Evolutionary conservation across 1,140 invertebrate genomes (phyloP).

Genomic region (Chrysoperla carnea): DNA sequence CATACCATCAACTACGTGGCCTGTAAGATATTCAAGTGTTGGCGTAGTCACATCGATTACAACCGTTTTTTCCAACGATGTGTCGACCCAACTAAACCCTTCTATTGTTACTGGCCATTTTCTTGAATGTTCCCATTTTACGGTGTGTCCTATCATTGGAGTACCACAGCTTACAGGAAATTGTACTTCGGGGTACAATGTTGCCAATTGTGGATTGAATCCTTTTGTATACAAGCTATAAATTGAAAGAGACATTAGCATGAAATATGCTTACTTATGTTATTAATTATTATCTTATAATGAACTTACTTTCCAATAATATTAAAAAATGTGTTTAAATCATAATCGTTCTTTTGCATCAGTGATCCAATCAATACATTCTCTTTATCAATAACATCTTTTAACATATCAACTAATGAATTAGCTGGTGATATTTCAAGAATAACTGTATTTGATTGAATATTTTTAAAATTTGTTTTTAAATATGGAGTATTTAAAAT

Average conservation of each 20-base stretch:
- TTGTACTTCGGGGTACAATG: slow-evolving; percentile 30
- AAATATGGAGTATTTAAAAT: no score
- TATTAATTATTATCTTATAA: slow-evolving; percentile 1
- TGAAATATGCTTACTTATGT: slow-evolving; percentile 8
- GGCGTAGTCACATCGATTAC: slow-evolving; percentile 33
- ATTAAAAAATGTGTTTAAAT: slow-evolving; percentile 19
- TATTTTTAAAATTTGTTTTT: no score
- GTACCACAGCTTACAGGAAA: slow-evolving; percentile 42
- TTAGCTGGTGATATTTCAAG: no score
- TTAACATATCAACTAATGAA: no score
- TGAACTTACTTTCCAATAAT: slow-evolving; percentile 22
- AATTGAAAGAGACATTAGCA: slow-evolving; percentile 13
- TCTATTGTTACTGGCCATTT: slow-evolving; percentile 21
- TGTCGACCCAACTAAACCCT: not conserved
- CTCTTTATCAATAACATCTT: not conserved
- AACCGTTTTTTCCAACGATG: slow-evolving; percentile 1
- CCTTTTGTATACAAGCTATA: slow-evolving; percentile 39
- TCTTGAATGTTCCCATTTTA: slow-evolving; percentile 51
- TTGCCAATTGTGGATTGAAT: slow-evolving; percentile 27
- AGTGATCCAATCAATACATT: no score
- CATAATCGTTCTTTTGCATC: no score
- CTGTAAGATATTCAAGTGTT: slow-evolving; percentile 56
- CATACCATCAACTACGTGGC: slow-evolving; percentile 71
- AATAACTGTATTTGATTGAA: no score
- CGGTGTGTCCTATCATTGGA: slow-evolving; percentile 37